Percentiles rank a stretch among this genome's conserved stretches.
These are phyloP conservation scores for Azorinus chamasolen DNA, from an alignment of 2,888 invertebrate genomes.

Conservation along the genomic window DNA sequence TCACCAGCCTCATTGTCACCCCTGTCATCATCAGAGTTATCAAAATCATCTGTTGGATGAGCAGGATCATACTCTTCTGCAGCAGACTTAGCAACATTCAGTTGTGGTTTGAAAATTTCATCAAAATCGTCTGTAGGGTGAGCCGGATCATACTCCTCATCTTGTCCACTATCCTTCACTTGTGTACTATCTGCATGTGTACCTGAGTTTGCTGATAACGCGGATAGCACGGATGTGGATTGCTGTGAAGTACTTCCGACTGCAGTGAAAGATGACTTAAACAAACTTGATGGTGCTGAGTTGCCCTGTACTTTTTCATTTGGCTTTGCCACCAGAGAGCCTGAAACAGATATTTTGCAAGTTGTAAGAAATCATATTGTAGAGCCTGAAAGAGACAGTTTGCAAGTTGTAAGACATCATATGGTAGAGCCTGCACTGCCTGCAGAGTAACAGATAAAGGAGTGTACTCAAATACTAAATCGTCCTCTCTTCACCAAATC, in stretches of 20 bases:
- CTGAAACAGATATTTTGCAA: slow-evolving; percentile 39
- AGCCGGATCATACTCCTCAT: slow-evolving; percentile 61
- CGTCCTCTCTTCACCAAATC: no score
- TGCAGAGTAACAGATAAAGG: no score
- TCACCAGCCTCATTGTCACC: no score
- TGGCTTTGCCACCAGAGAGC: slow-evolving; percentile 45
- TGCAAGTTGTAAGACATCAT: no score
- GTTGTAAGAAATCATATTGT: no score
- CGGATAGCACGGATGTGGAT: slow-evolving; percentile 29
- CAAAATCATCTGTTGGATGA: slow-evolving; percentile 59
- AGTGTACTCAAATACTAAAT: no score
- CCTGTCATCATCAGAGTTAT: slow-evolving; percentile 16
- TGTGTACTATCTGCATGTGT: slow-evolving; percentile 2
- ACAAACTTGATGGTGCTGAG: slow-evolving; percentile 21
- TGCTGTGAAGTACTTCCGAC: slow-evolving; percentile 21
- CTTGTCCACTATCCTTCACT: not conserved
- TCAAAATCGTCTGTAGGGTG: slow-evolving; percentile 62
- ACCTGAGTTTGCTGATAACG: slow-evolving; percentile 6
- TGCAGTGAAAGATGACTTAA: slow-evolving; percentile 55
- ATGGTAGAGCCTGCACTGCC: no score
- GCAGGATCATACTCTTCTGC: slow-evolving; percentile 59
- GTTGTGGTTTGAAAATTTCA: not conserved
- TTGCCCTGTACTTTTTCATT: not conserved
- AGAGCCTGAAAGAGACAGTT: no score
- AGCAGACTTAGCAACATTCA: slow-evolving; percentile 20